Conservation (phyloP, 1,140 invertebrate species). For the Kradibia gibbosae region DNA sequence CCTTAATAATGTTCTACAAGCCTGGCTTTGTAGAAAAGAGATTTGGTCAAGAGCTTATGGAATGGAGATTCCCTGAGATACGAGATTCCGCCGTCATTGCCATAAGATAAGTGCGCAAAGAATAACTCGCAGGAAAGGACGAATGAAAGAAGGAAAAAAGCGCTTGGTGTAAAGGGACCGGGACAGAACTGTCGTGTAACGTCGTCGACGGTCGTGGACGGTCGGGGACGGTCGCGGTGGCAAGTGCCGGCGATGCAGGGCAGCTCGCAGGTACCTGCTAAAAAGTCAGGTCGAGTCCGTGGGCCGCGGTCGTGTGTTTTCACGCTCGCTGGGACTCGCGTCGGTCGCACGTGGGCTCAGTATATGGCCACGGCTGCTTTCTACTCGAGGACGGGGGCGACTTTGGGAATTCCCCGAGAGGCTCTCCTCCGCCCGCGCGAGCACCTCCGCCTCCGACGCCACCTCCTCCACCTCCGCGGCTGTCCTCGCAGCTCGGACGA, state of each 20-base stretch:
- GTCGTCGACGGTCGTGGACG: background rate
- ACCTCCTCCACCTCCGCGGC: background rate
- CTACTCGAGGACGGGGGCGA: slow-evolving; percentile 57
- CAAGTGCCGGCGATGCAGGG: background rate
- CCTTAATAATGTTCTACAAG: no score
- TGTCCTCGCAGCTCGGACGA: background rate
- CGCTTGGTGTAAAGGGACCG: no score
- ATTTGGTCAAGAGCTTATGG: no score
- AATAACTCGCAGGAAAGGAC: no score
- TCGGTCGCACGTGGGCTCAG: slow-evolving; percentile 57
- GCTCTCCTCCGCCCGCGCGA: slow-evolving; percentile 39
- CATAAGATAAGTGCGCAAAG: no score
- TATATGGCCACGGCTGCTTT: slow-evolving; percentile 64
- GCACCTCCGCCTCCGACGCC: background rate
- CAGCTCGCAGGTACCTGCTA: background rate
- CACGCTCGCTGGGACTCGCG: background rate
- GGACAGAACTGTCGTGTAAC: no score
- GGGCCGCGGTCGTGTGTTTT: background rate
- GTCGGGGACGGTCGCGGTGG: background rate
- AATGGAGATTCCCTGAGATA: no score
- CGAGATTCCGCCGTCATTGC: no score
- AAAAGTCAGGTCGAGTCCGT: background rate
- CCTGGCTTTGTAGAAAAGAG: no score
- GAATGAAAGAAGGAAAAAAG: no score
- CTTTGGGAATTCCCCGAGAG: slow-evolving; percentile 53